Percentiles rank a stretch among this genome's conserved stretches.
These are phyloP conservation scores for Antheraea pernyi DNA, from an alignment of 1,140 invertebrate genomes.

Conservation along the genomic window DNA sequence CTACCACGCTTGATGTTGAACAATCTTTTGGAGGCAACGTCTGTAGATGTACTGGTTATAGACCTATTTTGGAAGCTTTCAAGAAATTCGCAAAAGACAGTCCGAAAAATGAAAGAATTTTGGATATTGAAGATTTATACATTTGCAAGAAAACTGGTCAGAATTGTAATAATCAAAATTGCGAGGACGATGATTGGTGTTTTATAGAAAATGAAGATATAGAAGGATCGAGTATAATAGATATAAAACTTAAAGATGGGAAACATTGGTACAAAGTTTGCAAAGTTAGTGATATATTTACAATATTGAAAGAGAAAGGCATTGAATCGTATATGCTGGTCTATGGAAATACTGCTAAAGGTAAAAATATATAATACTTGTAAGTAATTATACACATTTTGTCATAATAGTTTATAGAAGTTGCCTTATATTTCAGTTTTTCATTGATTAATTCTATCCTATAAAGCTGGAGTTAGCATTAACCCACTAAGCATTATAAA, in stretches of 20 bases:
- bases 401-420: no score
- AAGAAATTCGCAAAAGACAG: conserved; percentile 81
- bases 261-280: conserved; percentile 47
- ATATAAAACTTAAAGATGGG: conserved; percentile 47
- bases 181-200: conserved; percentile 51
- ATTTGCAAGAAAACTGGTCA: conserved; percentile 37
- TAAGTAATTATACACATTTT: no score
- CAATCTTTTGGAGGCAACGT: conserved; percentile 87
- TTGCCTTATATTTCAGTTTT: no score
- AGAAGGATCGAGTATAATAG: conserved; percentile 37
- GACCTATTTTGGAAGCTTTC: conserved; percentile 88
- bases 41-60: conserved; percentile 90
- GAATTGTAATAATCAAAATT: conserved; percentile 56
- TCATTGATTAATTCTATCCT: no score
- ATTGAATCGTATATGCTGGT: conserved; percentile 75
- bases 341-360: conserved; percentile 78
- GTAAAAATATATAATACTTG: conserved; percentile 33
- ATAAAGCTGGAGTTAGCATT: no score
- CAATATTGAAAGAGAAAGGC: conserved; percentile 34
- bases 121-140: conserved; percentile 62
- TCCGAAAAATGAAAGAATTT: conserved; percentile 25
- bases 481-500: no score
- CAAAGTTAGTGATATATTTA: conserved; percentile 44
- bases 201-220: conserved; percentile 37
- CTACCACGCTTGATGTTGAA: conserved; percentile 84